Base-by-base conservation (phyloP, 2,888 invertebrate species). In the Macrosoma leucophasiata region DNA sequence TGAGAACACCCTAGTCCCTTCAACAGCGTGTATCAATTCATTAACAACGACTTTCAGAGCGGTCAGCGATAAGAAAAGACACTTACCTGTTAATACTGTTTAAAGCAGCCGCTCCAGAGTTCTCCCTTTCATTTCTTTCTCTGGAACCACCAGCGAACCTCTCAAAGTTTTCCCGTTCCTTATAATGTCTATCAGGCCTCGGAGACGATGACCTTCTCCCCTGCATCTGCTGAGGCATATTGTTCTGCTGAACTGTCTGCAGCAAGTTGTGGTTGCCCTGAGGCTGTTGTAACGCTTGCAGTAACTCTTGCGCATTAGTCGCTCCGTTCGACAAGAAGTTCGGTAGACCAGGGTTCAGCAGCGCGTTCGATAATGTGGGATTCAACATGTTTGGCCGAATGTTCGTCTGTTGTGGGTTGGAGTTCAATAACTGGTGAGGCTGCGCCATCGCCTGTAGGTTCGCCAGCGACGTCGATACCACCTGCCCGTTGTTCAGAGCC, bases 401-500 rank as follows among this genome's bases (percentile, higher is more conserved):
- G 59, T 73, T 81, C 13, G 64, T 55, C 39, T 78, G 81, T 41
- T 87, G 81, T 43, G 89, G 87, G 39, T 89, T 89, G 45, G 87
- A 85, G 57, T 86, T 87, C 38, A 89, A 73, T 38, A 89, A 81
- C 54, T 89, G 88, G 65, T 90, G 91, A 4, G 90, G 89, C 61
- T 91, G 91, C 14, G 91, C 90, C 87, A 91, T 89, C 33, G 91
- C 90, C 73, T 91, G 91, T 38, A 92, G 86, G 68, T 92, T 93
- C 48, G 92, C 92, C 40, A 94, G 74, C 5, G 94, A 93, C 13
- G 94, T 94, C 17, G 93, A 92, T 12, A 94, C 91, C 23, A 94
- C 91, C 81, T 94, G 94, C 15, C 94, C 94, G 70, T 93, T 94
- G 71, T 91, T 92, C 45, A 94, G 86, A 3, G 93, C 92, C 57